Percentiles rank a stretch among this genome's conserved stretches.
phyloP scores from a whole-genome alignment of 2,888 invertebrate species.

The Ypsolopha scabrella region DNA sequence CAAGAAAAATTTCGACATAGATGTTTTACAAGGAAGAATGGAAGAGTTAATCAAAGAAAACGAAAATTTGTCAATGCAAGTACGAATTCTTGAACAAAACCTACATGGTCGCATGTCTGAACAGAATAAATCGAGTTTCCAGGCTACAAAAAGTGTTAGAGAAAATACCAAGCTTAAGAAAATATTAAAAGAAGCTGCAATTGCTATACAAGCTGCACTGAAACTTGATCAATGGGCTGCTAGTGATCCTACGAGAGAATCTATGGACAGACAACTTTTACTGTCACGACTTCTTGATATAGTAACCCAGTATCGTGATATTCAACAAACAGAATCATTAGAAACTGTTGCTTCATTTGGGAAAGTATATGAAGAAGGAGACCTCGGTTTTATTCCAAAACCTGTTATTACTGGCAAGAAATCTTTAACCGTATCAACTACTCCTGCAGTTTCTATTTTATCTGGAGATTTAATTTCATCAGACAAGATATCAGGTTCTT shows the following conservation, averaged over 20 bases:
- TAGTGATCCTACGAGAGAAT: slow-evolving; percentile 37
- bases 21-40: slow-evolving; percentile 45
- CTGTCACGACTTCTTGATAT: slow-evolving; percentile 69
- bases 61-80: slow-evolving; percentile 51
- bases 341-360: slow-evolving; percentile 60
- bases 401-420: slow-evolving; percentile 22
- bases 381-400: slow-evolving; percentile 76
- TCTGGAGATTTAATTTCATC: not conserved
- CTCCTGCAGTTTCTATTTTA: not conserved
- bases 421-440: slow-evolving; percentile 9
- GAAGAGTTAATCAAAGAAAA: slow-evolving; percentile 52
- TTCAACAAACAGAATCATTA: slow-evolving; percentile 42
- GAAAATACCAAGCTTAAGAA: slow-evolving; percentile 68
- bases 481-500: not conserved
- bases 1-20: slow-evolving; percentile 47
- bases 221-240: slow-evolving; percentile 56
- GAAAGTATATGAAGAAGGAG: slow-evolving; percentile 72
- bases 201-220: slow-evolving; percentile 70
- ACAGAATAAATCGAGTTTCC: slow-evolving; percentile 51
- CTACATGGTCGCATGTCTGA: slow-evolving; percentile 62
- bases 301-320: slow-evolving; percentile 50
- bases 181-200: slow-evolving; percentile 73
- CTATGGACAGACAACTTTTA: slow-evolving; percentile 55
- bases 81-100: slow-evolving; percentile 67
- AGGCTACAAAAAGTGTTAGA: slow-evolving; percentile 54